A percentile compares a stretch with the other conserved stretches of the same genome.
Conservation (phyloP, 2,888 invertebrate species). For the Cataglyphis cursor region DNA sequence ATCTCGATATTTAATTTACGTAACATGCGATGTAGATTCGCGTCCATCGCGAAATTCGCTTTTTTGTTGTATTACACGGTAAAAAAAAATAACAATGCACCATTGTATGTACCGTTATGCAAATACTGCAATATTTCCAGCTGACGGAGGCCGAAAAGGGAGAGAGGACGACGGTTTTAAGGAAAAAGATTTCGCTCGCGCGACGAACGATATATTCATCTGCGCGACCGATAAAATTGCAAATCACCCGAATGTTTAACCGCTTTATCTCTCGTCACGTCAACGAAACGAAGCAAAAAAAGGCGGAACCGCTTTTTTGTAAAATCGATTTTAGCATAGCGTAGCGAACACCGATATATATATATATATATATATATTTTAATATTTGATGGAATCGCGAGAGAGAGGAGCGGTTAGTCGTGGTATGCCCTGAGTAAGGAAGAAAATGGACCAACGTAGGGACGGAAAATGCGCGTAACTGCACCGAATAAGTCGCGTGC, state of each 20-base stretch:
- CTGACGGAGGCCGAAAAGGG: background rate
- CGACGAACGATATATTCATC: constrained; percentile 3
- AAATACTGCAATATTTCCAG: constrained; percentile 33
- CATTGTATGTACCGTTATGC: constrained; percentile 8
- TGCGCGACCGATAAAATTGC: constrained; percentile 1
- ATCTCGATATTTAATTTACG: constrained; percentile 4
- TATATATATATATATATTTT: constrained; percentile 15
- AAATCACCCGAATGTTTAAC: constrained; percentile 1
- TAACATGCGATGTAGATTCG: background rate
- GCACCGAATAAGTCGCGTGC: background rate
- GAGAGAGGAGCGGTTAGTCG: background rate
- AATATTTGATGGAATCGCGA: background rate
- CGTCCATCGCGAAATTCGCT: background rate
- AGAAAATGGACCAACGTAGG: background rate
- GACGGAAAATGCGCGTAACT: background rate
- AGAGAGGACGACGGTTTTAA: background rate
- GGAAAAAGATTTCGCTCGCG: background rate
- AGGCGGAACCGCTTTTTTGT: background rate
- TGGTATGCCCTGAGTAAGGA: background rate
- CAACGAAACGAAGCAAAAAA: background rate
- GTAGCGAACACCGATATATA: background rate
- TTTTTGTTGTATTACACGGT: background rate
- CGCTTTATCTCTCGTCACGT: constrained; percentile 8
- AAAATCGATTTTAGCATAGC: constrained; percentile 18
- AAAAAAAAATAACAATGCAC: background rate